Conservation (phyloP, 2,113 vertebrate genomes). For the Tragelaphus scriptus region DNA sequence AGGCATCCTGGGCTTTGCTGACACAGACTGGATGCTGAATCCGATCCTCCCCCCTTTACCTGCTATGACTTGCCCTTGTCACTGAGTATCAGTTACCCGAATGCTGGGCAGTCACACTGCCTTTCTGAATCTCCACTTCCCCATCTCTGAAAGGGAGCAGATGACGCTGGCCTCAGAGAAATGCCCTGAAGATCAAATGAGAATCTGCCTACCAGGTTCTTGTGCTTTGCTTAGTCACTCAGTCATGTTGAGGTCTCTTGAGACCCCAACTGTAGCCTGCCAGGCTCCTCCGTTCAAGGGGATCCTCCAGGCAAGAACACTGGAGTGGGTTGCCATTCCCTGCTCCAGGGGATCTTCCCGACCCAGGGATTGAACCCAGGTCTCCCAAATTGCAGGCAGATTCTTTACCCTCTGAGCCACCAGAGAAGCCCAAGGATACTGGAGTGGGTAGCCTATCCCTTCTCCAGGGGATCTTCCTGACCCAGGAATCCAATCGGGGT, state of each 20-base stretch:
- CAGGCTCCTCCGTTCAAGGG: not conserved
- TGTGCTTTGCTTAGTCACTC: not conserved
- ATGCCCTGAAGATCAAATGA: not conserved
- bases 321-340: not conserved
- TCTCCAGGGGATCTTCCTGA: not conserved
- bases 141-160: not conserved
- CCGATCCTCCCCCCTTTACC: not conserved
- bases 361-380: not conserved
- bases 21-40: not conserved
- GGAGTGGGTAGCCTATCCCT: not conserved
- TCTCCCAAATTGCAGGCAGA: not conserved
- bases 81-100: too few relatives aligned
- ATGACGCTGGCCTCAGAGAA: not conserved
- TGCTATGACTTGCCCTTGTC: not conserved
- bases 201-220: not conserved
- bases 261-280: not conserved
- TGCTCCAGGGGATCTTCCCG: not conserved
- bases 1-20: not conserved
- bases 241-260: not conserved
- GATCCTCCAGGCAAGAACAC: not conserved
- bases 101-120: not conserved
- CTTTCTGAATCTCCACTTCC: not conserved
- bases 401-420: not conserved
- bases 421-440: not conserved
- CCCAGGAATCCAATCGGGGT: not conserved